These are phyloP conservation scores for Microctonus hyperodae DNA, from an alignment of 2,888 invertebrate genomes.

Conservation along the genomic window DNA sequence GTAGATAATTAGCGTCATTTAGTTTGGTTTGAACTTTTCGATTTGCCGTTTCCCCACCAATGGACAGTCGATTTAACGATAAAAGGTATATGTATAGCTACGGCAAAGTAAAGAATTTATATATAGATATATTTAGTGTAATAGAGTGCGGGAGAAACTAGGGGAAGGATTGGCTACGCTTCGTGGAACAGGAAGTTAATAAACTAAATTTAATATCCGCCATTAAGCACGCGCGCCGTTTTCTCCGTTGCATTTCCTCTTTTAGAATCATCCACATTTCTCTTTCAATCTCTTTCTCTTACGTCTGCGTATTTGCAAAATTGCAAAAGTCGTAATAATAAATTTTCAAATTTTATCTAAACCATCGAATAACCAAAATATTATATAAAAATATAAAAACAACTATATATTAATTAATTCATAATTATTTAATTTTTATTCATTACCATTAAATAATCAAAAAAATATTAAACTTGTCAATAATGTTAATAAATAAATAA, in stretches of 20 bases:
- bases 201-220: slow-evolving; percentile 52
- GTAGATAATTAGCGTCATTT: not conserved
- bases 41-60: not conserved
- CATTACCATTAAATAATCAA: no score
- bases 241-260: slow-evolving; percentile 21
- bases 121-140: not conserved
- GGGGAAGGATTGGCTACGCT: not conserved
- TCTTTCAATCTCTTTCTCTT: slow-evolving; percentile 17
- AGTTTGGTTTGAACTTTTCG: not conserved
- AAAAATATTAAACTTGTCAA: no score
- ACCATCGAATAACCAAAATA: not conserved
- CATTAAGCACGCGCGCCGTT: slow-evolving; percentile 40
- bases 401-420: not conserved
- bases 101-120: slow-evolving; percentile 38
- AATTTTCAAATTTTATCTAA: slow-evolving; percentile 20
- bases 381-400: not conserved
- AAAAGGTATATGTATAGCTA: slow-evolving; percentile 41
- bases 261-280: slow-evolving; percentile 28
- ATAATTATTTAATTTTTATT: no score
- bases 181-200: slow-evolving; percentile 50
- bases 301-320: slow-evolving; percentile 27
- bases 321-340: slow-evolving; percentile 16
- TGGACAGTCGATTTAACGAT: slow-evolving; percentile 32
- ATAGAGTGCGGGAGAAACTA: not conserved
- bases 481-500: no score